These are phyloP conservation scores for Uloborus diversus DNA, from an alignment of 1,140 invertebrate species.

Conservation along the genomic window DNA sequence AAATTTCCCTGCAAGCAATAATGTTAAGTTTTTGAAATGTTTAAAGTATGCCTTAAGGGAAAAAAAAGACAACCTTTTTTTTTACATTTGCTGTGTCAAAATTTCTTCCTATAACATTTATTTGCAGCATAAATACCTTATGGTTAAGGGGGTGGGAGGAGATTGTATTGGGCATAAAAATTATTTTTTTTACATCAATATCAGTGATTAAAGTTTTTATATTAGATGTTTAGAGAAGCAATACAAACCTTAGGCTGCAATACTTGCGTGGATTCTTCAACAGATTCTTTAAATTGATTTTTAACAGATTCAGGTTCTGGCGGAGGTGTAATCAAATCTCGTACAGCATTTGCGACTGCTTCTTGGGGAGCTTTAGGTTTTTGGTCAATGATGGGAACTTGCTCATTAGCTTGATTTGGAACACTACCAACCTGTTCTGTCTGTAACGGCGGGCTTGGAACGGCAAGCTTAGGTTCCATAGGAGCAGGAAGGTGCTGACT, in stretches of 20 bases:
- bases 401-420: background rate
- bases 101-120: background rate
- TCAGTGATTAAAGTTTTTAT: too few species aligned
- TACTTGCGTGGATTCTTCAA: background rate
- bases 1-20: too few species aligned
- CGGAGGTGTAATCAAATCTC: conserved; percentile 32
- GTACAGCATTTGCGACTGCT: background rate
- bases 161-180: too few species aligned
- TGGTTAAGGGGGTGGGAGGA: too few species aligned
- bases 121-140: background rate
- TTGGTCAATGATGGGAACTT: background rate
- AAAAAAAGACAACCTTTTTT: background rate
- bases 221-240: background rate
- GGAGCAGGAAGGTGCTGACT: background rate
- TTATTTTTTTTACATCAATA: background rate
- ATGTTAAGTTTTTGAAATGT: too few species aligned
- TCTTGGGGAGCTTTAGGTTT: background rate
- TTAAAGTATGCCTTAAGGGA: too few species aligned
- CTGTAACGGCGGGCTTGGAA: background rate
- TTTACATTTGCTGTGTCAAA: too few species aligned
- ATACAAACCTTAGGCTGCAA: conserved; percentile 34
- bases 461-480: background rate
- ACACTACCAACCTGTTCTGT: background rate
- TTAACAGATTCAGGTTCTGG: background rate
- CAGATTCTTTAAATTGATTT: background rate